phyloP scores from a whole-genome alignment of 1,140 invertebrate species.

The Rhopalosiphum padi region DNA sequence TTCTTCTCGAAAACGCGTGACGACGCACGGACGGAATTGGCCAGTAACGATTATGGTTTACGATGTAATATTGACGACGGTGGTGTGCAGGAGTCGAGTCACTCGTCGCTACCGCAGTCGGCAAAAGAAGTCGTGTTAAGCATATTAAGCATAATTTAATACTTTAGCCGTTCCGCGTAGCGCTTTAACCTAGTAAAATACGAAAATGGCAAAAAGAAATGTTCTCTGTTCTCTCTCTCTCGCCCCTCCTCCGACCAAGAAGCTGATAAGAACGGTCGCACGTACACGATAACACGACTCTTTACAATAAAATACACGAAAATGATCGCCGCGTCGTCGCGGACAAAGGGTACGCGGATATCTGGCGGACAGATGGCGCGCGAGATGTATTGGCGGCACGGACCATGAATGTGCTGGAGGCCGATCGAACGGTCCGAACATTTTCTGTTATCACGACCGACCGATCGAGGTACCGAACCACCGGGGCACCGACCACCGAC shows the following conservation, averaged over 20 bases:
- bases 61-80: background rate
- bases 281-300: background rate
- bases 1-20: background rate
- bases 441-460: background rate
- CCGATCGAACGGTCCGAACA: too few species aligned
- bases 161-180: background rate
- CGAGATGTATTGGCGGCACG: background rate
- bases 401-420: background rate
- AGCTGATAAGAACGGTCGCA: background rate
- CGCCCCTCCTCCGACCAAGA: background rate
- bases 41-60: background rate
- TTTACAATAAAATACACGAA: background rate
- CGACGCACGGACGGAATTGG: background rate
- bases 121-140: background rate
- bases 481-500: background rate
- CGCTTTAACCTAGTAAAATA: background rate
- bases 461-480: too few species aligned
- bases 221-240: background rate
- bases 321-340: too few species aligned
- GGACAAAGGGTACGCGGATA: background rate
- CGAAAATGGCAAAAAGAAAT: background rate
- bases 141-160: background rate
- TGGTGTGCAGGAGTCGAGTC: background rate
- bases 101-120: background rate
- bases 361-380: background rate